phyloP scores from a whole-genome alignment of 2,888 invertebrate genomes.

The Drosophila aldrichi region DNA sequence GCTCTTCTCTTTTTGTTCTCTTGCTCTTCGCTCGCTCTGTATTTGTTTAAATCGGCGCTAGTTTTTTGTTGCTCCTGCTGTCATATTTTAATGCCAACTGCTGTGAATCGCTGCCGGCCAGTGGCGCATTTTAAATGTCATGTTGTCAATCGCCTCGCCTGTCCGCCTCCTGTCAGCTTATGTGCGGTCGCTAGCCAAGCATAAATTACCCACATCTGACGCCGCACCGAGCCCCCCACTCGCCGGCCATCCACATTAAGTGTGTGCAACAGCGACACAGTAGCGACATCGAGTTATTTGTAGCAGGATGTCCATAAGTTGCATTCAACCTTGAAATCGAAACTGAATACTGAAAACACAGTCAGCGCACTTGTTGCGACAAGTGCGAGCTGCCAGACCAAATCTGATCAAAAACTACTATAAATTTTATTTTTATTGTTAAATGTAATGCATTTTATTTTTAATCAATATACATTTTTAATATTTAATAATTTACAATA shows the following conservation, averaged over 20 bases:
- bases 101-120: conserved; percentile 47
- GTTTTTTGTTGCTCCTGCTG: conserved; percentile 60
- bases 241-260: conserved; percentile 39
- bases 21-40: not conserved
- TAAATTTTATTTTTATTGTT: too few species aligned
- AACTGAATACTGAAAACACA: conserved; percentile 52
- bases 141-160: conserved; percentile 68
- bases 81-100: conserved; percentile 70
- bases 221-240: not conserved
- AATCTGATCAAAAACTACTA: not conserved
- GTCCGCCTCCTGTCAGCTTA: conserved; percentile 53
- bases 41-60: conserved; percentile 55
- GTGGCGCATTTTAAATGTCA: conserved; percentile 74
- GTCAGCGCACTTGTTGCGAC: not conserved
- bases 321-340: conserved; percentile 55
- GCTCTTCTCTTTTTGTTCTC: not conserved
- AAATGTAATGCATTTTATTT: too few species aligned
- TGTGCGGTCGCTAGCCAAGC: conserved; percentile 61
- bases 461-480: too few species aligned
- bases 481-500: too few species aligned
- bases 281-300: conserved; percentile 57
- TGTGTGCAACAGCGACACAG: conserved; percentile 35
- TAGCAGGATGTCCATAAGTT: conserved; percentile 60
- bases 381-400: conserved; percentile 2
- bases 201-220: conserved; percentile 57